Conservation (phyloP, 2,888 invertebrate genomes). For the Orthosia incerta region DNA sequence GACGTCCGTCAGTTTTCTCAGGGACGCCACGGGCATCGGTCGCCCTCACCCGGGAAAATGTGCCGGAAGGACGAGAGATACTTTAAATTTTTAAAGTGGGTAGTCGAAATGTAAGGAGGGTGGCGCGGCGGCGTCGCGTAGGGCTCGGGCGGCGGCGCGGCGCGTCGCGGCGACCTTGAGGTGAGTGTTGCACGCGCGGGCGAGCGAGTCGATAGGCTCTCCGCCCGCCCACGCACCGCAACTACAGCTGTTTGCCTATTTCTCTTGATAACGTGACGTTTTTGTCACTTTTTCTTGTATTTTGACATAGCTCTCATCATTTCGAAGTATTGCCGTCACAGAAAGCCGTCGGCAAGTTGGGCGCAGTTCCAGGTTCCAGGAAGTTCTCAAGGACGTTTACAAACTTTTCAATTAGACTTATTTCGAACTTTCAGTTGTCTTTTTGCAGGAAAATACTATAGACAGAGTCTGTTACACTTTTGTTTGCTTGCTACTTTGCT, state of each 20-base stretch:
- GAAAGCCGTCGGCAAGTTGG: slow-evolving; percentile 30
- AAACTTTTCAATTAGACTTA: slow-evolving; percentile 64
- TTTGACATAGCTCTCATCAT: slow-evolving; percentile 57
- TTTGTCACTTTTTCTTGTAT: slow-evolving; percentile 65
- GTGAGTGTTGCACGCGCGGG: slow-evolving; percentile 85
- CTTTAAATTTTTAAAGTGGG: slow-evolving; percentile 78
- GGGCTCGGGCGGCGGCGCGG: slow-evolving; percentile 75
- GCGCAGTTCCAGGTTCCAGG: slow-evolving; percentile 38
- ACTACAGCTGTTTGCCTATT: slow-evolving; percentile 84
- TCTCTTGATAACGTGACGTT: slow-evolving; percentile 81
- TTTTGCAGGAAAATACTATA: slow-evolving; percentile 23
- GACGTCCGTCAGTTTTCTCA: slow-evolving; percentile 89
- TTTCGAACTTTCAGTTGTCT: slow-evolving; percentile 53
- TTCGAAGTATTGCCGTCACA: slow-evolving; percentile 21
- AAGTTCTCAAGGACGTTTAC: slow-evolving; percentile 40
- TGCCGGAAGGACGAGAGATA: slow-evolving; percentile 84
- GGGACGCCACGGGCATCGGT: slow-evolving; percentile 83
- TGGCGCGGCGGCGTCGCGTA: slow-evolving; percentile 75
- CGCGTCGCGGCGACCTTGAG: slow-evolving; percentile 83
- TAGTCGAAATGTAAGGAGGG: slow-evolving; percentile 79
- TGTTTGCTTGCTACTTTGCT: slow-evolving; percentile 18
- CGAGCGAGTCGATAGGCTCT: slow-evolving; percentile 81
- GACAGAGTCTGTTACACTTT: background rate
- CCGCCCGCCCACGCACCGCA: slow-evolving; percentile 85
- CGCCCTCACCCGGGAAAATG: slow-evolving; percentile 80